A percentile compares a stretch with the other conserved stretches of the same genome.
Evolutionary conservation across 2,113 vertebrate species (phyloP).

Genomic region (Struthidea cinerea): DNA sequence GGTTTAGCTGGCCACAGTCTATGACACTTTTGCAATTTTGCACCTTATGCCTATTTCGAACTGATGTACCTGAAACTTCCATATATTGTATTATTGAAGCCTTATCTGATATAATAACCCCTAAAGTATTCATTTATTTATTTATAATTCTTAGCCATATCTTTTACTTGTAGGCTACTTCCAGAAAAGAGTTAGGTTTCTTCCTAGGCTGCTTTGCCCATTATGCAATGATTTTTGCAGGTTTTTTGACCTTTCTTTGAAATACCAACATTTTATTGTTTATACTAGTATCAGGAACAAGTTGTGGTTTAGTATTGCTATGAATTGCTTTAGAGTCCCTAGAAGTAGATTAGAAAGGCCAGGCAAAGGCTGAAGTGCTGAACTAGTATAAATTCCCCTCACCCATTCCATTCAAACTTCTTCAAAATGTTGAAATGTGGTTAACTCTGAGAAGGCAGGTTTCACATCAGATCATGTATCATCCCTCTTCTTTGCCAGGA

Average conservation of each 20-base stretch:
- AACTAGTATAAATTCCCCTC: background rate
- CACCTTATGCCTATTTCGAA: background rate
- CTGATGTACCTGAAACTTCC: background rate
- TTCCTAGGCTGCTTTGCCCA: background rate
- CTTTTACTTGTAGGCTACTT: background rate
- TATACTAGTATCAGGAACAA: background rate
- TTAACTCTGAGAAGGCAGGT: background rate
- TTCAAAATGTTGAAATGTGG: background rate
- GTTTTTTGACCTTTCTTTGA: background rate
- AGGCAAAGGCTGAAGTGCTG: background rate
- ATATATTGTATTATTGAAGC: background rate
- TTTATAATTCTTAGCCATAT: background rate
- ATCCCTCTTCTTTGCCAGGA: background rate
- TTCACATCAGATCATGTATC: constrained; percentile 4
- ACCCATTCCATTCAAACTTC: background rate
- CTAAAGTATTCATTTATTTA: background rate
- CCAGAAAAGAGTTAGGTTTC: background rate
- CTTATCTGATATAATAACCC: background rate
- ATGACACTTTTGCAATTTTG: background rate
- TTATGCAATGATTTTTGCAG: background rate
- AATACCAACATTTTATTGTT: background rate
- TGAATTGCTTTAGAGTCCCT: background rate
- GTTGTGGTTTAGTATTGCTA: background rate
- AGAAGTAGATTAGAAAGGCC: background rate
- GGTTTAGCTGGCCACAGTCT: background rate